Evolutionary conservation across 1,140 invertebrate genomes (phyloP), one percentile per base, ranked within the genome.

Genomic region (Cydia pomonella): DNA sequence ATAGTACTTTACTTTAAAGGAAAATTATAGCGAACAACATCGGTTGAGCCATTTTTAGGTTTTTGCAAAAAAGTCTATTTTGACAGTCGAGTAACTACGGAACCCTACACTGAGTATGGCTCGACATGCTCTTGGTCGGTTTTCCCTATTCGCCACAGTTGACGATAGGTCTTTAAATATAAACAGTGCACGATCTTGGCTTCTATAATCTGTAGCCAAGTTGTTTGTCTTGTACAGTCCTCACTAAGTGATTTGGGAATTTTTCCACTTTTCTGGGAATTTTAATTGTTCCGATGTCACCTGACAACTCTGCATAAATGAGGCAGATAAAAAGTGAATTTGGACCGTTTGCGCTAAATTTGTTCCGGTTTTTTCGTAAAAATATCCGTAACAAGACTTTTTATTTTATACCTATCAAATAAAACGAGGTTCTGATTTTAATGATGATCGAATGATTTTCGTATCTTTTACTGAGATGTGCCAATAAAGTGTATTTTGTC

Each of bases 201-300:
- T 59, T 59, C 9, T 59, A 23, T 59, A 23, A 23, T 59, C 53
- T 59, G 53, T 23, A 13, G 27, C 64, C 18, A 29, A 33, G 27
- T 29, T 41, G 64, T 69, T 69, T 69, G 64, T 41, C 64, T 69
- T 33, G 33, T n/a, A 69, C 64, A 4, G n/a, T 69, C 29, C 25
- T 18, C 27, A 38, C 64, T 69, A 69, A 69, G 64, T 69, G 64
- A 69, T 33, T 69, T 69, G 64, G 64, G 33, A 33, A 18, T 33
- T 69, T 38, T 64, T 69, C 64, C 27, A 69, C 64, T 69, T 69
- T 69, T 33, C 64, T 16, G 64, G 16, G 9, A 69, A 69, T 69
- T 69, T 69, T 69, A 69, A 69, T 69, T 69, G 64, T 2, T 16
- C 64, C 16, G 29, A 69, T 69, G 29, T 33, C 64, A 69, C 41